Evolutionary conservation across 2,797 vertebrate genomes (phyloP), one percentile per base, ranked within the genome.

Genomic region (Streptopelia turtur): DNA sequence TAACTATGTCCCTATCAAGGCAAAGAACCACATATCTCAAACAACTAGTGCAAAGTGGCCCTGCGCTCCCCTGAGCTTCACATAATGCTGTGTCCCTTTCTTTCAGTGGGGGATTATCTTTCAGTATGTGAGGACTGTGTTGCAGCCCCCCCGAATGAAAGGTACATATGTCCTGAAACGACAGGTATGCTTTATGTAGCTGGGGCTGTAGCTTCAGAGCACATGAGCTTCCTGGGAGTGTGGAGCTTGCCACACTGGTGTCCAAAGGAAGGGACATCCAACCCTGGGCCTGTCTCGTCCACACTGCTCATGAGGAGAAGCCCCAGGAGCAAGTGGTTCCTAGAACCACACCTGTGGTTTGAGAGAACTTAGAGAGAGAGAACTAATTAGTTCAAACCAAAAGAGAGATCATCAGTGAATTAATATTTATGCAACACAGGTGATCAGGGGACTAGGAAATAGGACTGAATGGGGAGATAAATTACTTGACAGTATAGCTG

Each of bases 151-250:
- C 25, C 59, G 49, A 55, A 63, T 18, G 50, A 31, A 31, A 21
- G 3, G 6, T 8, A 28, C 3, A 5, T 21, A 4, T 43, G 15
- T 5, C 13, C 56, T 49, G 5, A 70, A 25, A 1, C 1, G 22
- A 27, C 56, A 74, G 43, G 24, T 28, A 35, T 14, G 43, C 25
- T 66, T 23, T 41, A 5, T n/a, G 56, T 15, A 45, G 23, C 45
- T n/a, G 16, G 8, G 7, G 7, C 1, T 22, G 37, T 4, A 21
- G 47, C 20, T 68, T 39, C 4, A 6, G 53, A 66, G 61, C n/a
- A 35, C 0, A 0, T 35, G 56, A 56, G 8, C 20, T 56, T 23
- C 59, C 50, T 16, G 22, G n/a, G 8, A 35, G 24, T 0, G 1
- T 16, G 35, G 63, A 77, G 47, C 3, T 56, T 43, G 33, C 6